These are phyloP conservation scores for Blera fallax DNA, from an alignment of 2,888 invertebrate genomes.

Conservation along the genomic window DNA sequence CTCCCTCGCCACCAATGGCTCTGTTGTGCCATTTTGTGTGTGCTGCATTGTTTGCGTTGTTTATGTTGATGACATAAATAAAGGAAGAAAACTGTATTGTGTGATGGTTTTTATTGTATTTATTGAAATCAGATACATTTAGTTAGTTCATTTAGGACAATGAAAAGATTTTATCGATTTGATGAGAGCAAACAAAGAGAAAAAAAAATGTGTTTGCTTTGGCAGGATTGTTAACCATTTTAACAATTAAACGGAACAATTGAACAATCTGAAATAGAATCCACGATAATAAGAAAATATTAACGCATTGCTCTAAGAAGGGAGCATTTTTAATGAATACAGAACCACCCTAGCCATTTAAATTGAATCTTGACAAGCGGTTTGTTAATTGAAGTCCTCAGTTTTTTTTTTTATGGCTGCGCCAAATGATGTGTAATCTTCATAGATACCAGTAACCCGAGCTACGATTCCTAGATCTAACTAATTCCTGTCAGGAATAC, in stretches of 20 bases:
- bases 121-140: constrained; percentile 61
- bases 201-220: background rate
- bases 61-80: constrained; percentile 56
- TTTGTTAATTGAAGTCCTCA: no score
- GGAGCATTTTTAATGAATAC: no score
- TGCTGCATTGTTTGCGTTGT: constrained; percentile 35
- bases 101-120: constrained; percentile 50
- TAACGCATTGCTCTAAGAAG: no score
- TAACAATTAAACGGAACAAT: background rate
- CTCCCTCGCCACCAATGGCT: background rate
- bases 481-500: no score
- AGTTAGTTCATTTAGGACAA: constrained; percentile 58
- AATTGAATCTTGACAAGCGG: no score
- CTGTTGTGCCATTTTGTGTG: background rate
- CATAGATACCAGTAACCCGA: no score
- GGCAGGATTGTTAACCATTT: background rate
- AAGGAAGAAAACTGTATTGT: constrained; percentile 34
- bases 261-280: no score
- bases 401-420: no score
- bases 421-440: no score
- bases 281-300: no score
- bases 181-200: constrained; percentile 5
- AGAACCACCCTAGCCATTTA: no score
- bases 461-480: no score
- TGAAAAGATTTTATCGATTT: constrained; percentile 54